phyloP scores from a whole-genome alignment of 2,113 vertebrate species.

The Malurus elegans region DNA sequence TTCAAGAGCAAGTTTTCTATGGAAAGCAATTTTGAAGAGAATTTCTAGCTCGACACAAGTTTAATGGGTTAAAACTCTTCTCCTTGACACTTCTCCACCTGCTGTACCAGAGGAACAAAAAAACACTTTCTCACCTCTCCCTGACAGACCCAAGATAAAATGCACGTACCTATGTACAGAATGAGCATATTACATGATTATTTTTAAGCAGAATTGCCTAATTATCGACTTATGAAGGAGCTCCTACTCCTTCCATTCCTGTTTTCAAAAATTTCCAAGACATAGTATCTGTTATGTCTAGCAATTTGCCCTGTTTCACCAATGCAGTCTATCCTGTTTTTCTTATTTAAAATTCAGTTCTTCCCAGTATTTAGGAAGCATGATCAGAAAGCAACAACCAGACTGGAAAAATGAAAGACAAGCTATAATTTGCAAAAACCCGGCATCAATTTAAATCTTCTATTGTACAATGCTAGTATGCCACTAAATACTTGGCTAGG shows the following conservation, averaged over 20 bases:
- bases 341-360: neutral
- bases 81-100: neutral
- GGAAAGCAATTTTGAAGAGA: neutral
- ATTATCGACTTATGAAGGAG: neutral
- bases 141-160: neutral
- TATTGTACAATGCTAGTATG: neutral
- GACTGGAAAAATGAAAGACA: neutral
- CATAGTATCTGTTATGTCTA: neutral
- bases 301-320: neutral
- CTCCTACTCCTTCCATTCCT: neutral
- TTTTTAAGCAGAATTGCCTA: neutral
- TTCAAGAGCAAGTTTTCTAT: neutral
- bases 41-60: rapidly evolving
- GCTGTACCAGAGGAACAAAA: neutral
- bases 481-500: neutral
- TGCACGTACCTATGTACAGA: neutral
- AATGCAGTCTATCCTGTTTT: neutral
- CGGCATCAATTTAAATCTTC: neutral
- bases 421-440: neutral
- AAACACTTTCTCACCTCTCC: neutral
- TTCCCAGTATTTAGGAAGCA: neutral
- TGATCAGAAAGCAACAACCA: neutral
- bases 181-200: neutral
- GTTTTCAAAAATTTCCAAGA: neutral
- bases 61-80: neutral